A percentile compares a stretch with the other conserved stretches of the same genome.
Conservation (phyloP, 2,113 vertebrate species). For the Oreotrochilus melanogaster region DNA sequence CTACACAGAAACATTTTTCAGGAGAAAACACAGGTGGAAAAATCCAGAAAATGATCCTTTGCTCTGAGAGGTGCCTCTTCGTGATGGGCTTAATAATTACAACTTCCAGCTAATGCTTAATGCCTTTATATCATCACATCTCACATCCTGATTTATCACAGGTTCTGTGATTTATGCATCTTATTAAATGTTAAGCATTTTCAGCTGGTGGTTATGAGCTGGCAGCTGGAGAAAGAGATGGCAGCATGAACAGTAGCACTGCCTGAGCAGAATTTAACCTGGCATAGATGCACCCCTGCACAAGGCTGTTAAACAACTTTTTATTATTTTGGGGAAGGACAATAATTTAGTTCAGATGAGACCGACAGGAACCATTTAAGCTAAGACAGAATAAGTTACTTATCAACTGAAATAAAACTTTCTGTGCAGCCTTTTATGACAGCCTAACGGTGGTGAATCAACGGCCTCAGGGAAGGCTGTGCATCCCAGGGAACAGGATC, state of each 20-base stretch:
- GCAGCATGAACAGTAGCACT: background rate
- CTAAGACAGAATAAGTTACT: background rate
- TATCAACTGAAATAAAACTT: constrained; percentile 4
- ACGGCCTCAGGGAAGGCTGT: background rate
- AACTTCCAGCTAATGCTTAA: rapidly evolving
- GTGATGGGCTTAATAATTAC: background rate
- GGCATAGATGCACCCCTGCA: background rate
- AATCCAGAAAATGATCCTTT: rapidly evolving
- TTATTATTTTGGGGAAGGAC: background rate
- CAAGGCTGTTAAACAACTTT: background rate
- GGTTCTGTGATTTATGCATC: background rate
- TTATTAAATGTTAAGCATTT: background rate
- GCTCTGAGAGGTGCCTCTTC: background rate
- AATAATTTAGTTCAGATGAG: background rate
- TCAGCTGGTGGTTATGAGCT: background rate
- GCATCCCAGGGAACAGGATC: background rate
- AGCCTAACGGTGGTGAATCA: background rate
- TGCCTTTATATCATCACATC: background rate
- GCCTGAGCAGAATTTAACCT: background rate
- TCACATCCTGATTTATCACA: background rate
- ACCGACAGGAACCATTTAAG: background rate
- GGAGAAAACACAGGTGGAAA: background rate
- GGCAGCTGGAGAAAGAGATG: background rate
- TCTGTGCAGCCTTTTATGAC: background rate
- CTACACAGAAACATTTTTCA: background rate